These are phyloP conservation scores for Limnothrissa miodon DNA, from an alignment of 2,113 vertebrate genomes.

Conservation along the genomic window DNA sequence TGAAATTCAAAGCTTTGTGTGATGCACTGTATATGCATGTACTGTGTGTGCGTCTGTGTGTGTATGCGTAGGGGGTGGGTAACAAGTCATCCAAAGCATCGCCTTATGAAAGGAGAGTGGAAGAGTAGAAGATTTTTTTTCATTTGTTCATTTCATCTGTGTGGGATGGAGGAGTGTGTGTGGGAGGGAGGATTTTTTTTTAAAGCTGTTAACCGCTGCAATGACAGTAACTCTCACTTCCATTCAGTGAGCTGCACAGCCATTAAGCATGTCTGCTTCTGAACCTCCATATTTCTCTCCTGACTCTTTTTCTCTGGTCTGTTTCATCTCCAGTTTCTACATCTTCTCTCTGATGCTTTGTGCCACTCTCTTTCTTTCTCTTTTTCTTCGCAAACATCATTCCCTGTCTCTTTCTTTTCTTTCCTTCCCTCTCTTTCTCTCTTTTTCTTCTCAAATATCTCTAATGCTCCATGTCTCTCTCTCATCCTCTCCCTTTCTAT, in stretches of 20 bases:
- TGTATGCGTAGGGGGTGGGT: background rate
- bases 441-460: background rate
- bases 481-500: background rate
- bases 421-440: background rate
- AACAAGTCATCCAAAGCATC: constrained; percentile 10
- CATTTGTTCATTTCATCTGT: constrained; percentile 13
- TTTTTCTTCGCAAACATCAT: background rate
- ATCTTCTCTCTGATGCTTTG: background rate
- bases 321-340: background rate
- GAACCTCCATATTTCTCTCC: background rate
- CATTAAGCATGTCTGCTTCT: background rate
- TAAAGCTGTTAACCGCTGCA: background rate
- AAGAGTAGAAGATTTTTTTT: background rate
- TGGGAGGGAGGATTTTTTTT: background rate
- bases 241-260: background rate
- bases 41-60: background rate
- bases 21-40: background rate
- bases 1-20: background rate
- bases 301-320: background rate
- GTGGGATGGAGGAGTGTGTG: background rate
- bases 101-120: background rate
- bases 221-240: background rate
- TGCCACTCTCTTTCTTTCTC: background rate
- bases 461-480: background rate
- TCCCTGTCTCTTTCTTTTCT: background rate